Evolutionary conservation across 2,888 invertebrate species (phyloP).

Genomic region (Drosophila prostipennis): DNA sequence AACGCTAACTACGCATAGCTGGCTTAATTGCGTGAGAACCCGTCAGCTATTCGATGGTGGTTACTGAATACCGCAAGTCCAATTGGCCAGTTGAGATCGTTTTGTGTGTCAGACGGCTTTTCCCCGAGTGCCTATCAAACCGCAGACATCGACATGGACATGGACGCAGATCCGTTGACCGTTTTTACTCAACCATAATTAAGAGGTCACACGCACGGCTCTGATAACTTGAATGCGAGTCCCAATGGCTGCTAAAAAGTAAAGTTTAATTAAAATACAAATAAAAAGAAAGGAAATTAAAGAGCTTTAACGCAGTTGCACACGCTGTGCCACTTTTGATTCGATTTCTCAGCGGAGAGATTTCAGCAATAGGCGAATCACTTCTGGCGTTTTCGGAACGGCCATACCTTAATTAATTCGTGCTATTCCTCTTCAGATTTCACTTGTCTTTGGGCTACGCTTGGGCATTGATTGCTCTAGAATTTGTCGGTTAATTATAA

Average conservation of each 20-base stretch:
- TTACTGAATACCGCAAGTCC: conserved; percentile 15
- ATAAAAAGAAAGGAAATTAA: conserved; percentile 9
- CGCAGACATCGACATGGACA: conserved; percentile 13
- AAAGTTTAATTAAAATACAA: not conserved
- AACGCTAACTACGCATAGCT: conserved; percentile 14
- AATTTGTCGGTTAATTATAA: conserved; percentile 68
- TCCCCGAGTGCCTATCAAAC: conserved; percentile 47
- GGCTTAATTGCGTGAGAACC: conserved; percentile 21
- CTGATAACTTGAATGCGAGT: conserved; percentile 41
- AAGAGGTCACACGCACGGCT: conserved; percentile 63
- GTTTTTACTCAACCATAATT: conserved; percentile 70
- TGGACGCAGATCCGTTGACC: conserved; percentile 47
- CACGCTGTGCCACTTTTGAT: conserved; percentile 73
- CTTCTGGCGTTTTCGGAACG: conserved; percentile 32
- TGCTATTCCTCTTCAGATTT: conserved; percentile 63
- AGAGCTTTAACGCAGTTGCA: conserved; percentile 30
- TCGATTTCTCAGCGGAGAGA: conserved; percentile 62
- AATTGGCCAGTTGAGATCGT: conserved; percentile 8
- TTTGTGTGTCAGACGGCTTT: conserved; percentile 53
- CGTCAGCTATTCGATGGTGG: conserved; percentile 13
- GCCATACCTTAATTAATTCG: conserved; percentile 60
- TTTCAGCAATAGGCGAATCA: conserved; percentile 31
- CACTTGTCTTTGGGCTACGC: conserved; percentile 67
- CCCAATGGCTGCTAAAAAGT: conserved; percentile 14
- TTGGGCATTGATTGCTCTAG: conserved; percentile 68